Evolutionary conservation across 2,888 invertebrate genomes (phyloP), one percentile per base, ranked within the genome.

Genomic region (Stomorhina lunata): DNA sequence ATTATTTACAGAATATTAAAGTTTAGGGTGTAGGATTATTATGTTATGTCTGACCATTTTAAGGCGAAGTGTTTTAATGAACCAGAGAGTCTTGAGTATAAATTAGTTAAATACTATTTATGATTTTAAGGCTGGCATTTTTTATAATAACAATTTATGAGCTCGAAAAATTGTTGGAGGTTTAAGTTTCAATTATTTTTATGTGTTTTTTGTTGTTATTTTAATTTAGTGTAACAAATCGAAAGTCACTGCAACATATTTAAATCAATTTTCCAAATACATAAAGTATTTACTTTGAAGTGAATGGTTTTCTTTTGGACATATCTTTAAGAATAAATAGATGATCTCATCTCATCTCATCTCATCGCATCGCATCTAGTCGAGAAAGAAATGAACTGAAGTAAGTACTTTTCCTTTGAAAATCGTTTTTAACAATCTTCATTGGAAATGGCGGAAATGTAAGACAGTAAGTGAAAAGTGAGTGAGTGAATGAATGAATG

Each of bases 331-430:
- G 72, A 81, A 76, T 81, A 77, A 61, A 48, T 63, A 81, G 77
- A 77, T 78, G 77, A 72, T 68, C 77, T 68, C 77, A 81, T 77
- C 69, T 10, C n/a, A 29, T 34, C 34, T 57, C 20, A 5, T 50
- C n/a, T n/a, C n/a, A n/a, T n/a, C n/a, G n/a, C n/a, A n/a, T n/a
- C n/a, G n/a, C n/a, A n/a, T n/a, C n/a, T n/a, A n/a, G n/a, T n/a
- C n/a, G n/a, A n/a, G n/a, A n/a, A n/a, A n/a, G n/a, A n/a, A n/a
- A n/a, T n/a, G n/a, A n/a, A n/a, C n/a, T n/a, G n/a, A n/a, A n/a
- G n/a, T n/a, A 78, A 81, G 72, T 81, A 69, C 77, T 68, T 73
- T 81, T 81, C 68, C 77, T 68, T 73, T 77, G 72, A 78, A 81
- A 65, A 34, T 78, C 17, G 37, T 32, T 75, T 75, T 75, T 57